Conservation (phyloP, 2,888 invertebrate species). For the Doris montereyensis region DNA sequence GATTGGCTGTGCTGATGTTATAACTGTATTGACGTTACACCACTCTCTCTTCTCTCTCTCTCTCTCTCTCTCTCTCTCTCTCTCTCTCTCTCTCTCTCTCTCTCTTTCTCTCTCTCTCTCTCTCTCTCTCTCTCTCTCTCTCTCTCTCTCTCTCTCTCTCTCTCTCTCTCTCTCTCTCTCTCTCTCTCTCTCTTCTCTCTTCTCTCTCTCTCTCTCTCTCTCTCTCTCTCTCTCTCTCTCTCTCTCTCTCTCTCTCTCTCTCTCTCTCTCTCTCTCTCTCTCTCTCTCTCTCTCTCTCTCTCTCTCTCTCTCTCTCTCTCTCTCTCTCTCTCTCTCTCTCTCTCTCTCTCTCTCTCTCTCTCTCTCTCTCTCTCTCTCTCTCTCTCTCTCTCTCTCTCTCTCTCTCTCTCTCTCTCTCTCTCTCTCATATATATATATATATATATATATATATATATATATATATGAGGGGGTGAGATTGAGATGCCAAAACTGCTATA, state of each 20-base stretch:
- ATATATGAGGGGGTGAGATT: too few relatives aligned
- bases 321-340: neutral
- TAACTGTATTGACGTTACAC: too few relatives aligned
- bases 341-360: neutral
- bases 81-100: neutral
- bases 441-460: too few relatives aligned
- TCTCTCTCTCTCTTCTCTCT: neutral
- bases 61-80: constrained; percentile 7
- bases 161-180: neutral
- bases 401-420: constrained; percentile 21
- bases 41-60: constrained; percentile 6
- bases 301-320: neutral
- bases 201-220: neutral
- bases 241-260: neutral
- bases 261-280: neutral
- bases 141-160: constrained; percentile 8
- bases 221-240: neutral
- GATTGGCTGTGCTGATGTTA: too few relatives aligned
- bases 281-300: neutral
- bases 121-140: neutral
- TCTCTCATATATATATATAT: too few relatives aligned
- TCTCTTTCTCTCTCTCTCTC: neutral
- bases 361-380: neutral
- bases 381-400: constrained; percentile 20
- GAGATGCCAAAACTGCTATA: too few relatives aligned